Percentiles rank a stretch among this genome's conserved stretches.
phyloP scores from a whole-genome alignment of 2,888 invertebrate genomes.

The Eristalinus aeneus region DNA sequence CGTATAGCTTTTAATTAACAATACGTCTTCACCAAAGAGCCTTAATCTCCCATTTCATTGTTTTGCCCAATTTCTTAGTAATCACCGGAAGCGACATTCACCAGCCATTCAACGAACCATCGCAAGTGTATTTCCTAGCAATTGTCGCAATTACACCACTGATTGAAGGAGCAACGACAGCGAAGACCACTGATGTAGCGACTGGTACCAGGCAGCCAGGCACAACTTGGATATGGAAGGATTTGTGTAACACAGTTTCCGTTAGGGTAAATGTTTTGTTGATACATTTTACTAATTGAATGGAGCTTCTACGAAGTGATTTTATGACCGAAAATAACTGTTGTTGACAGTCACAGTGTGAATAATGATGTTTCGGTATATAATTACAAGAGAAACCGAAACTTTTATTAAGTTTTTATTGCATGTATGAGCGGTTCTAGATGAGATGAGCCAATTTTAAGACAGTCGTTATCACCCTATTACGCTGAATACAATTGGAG shows the following conservation, averaged over 20 bases:
- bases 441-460: background rate
- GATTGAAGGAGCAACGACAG: conserved; percentile 18
- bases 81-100: conserved; percentile 36
- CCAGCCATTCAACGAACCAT: conserved; percentile 15
- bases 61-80: conserved; percentile 53
- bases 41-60: conserved; percentile 45
- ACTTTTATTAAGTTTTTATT: background rate
- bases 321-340: conserved; percentile 53
- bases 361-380: conserved; percentile 17
- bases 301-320: conserved; percentile 49
- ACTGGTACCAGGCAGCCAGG: too few species aligned
- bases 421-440: background rate
- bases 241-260: conserved; percentile 41
- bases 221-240: conserved; percentile 21
- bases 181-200: background rate
- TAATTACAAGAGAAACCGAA: background rate
- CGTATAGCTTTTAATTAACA: conserved; percentile 52
- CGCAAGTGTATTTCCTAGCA: conserved; percentile 33
- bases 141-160: conserved; percentile 48
- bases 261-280: conserved; percentile 42
- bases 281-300: conserved; percentile 57
- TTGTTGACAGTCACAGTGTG: conserved; percentile 45
- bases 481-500: background rate
- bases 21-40: conserved; percentile 37
- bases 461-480: background rate